phyloP scores from a whole-genome alignment of 2,113 vertebrate species.

The Herpetotheres cachinnans region DNA sequence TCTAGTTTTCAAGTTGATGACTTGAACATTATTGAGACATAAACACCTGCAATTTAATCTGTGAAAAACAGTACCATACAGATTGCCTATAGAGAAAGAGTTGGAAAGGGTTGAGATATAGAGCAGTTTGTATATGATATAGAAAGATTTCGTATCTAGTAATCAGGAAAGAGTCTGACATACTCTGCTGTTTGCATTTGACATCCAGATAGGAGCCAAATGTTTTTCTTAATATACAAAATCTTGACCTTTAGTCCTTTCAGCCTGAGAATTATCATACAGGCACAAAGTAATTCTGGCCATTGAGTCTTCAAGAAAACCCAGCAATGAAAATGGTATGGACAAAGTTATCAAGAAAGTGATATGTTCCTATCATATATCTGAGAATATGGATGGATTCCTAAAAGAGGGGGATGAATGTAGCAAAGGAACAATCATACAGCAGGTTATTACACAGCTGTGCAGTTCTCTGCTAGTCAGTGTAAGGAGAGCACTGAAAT shows the following conservation, averaged over 20 bases:
- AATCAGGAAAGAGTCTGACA: background rate
- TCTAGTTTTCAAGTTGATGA: background rate
- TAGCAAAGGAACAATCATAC: background rate
- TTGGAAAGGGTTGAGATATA: background rate
- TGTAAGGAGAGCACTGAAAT: slow-evolving; percentile 1
- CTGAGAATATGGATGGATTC: background rate
- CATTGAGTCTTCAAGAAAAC: background rate
- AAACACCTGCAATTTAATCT: background rate
- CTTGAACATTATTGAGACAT: background rate
- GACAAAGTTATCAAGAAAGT: background rate
- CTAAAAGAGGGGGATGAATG: background rate
- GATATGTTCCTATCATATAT: background rate
- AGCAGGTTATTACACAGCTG: background rate
- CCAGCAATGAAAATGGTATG: background rate
- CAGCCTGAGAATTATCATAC: background rate
- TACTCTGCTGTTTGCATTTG: background rate
- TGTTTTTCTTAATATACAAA: background rate
- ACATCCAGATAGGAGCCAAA: background rate
- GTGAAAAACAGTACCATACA: background rate
- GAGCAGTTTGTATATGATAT: background rate
- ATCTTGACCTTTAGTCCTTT: background rate
- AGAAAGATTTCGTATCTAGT: background rate
- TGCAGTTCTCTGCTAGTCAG: background rate
- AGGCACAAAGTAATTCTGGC: background rate
- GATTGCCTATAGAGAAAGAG: background rate